Base-by-base conservation (phyloP, 2,888 invertebrate species). In the Drosophila tanythrix region DNA sequence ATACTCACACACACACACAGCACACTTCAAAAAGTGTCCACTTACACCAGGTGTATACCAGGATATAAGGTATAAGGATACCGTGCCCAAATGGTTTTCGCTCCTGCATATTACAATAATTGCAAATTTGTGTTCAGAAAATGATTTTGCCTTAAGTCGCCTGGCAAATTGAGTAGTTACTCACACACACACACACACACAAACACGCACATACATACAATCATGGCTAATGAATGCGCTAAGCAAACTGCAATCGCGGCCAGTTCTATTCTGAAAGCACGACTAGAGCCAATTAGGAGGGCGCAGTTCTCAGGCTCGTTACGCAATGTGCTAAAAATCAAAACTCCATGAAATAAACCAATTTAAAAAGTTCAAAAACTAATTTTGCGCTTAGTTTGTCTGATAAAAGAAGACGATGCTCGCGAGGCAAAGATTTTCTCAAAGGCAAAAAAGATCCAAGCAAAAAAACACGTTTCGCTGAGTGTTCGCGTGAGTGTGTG, bases 341-440 rank as follows among this genome's bases (percentile, higher is more conserved):
- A 90, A 91, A 88, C 80, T 87, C 84, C 83, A 90, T 89, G 82
- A 89, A 91, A 90, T 91, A 91, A 91, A 85, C 89, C 89, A 91
- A 87, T 91, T 90, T 91, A 85, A 86, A 89, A 91, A 91, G 84
- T 91, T 90, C 76, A 84, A 89, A 91, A 91, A 91, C 90, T 91
- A 91, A 91, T 91, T 91, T 91, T 90, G 90, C 91, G 91, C 91
- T 90, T 90, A 88, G 90, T 83, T 90, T 90, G 85, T 84, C 81
- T 88, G 85, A 85, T 85, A 88, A 85, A 87, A 85, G 88, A 82
- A 85, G 87, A 74, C 79, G 88, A 73, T 70, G 84, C 75, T 50
- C 57, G 71, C 62, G 52, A 55, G 15, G 46, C 46, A 46, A 56
- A 60, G 61, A 66, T 66, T 48, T 63, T 56, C 63, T 58, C 60